phyloP scores from a whole-genome alignment of 2,888 invertebrate genomes.

The Rhorus exstirpatorius region DNA sequence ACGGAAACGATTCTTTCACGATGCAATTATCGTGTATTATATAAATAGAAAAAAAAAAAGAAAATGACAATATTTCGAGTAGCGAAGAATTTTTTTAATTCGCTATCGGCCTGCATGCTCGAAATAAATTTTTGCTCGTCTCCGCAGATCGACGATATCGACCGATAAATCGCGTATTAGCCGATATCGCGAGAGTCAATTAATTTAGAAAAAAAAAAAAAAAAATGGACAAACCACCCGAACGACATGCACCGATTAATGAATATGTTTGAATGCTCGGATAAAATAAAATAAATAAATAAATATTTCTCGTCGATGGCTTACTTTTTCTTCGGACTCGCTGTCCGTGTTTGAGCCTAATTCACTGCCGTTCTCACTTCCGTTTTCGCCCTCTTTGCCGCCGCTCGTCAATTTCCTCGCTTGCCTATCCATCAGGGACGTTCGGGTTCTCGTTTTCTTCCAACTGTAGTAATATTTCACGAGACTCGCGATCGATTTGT shows the following conservation, averaged over 20 bases:
- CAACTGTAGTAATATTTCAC: conserved; percentile 99
- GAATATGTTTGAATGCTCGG: no score
- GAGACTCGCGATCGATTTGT: conserved; percentile 97
- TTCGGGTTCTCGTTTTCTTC: conserved; percentile 97
- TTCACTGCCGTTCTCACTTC: conserved; percentile 94
- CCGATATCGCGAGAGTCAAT: conserved; percentile 23
- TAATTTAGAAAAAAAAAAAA: conserved; percentile 55
- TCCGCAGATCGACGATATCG: conserved; percentile 18
- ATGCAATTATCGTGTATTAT: conserved; percentile 45
- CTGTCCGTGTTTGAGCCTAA: conserved; percentile 95
- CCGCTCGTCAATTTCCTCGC: conserved; percentile 90
- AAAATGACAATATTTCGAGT: no score
- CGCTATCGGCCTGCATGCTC: conserved; percentile 44
- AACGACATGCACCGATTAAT: conserved; percentile 59
- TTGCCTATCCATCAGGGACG: conserved; percentile 96
- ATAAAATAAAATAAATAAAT: conserved; percentile 55
- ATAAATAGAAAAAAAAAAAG: conserved; percentile 10
- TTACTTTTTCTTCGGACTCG: conserved; percentile 96
- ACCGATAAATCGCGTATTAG: conserved; percentile 7
- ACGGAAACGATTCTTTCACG: conserved; percentile 53
- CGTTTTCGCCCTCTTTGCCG: conserved; percentile 90
- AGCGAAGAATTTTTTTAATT: no score
- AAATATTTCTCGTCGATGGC: conserved; percentile 72
- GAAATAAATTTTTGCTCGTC: conserved; percentile 1
- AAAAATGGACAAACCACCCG: conserved; percentile 50